Conservation (phyloP, 2,888 invertebrate genomes). For the Athripsodes cinereus region DNA sequence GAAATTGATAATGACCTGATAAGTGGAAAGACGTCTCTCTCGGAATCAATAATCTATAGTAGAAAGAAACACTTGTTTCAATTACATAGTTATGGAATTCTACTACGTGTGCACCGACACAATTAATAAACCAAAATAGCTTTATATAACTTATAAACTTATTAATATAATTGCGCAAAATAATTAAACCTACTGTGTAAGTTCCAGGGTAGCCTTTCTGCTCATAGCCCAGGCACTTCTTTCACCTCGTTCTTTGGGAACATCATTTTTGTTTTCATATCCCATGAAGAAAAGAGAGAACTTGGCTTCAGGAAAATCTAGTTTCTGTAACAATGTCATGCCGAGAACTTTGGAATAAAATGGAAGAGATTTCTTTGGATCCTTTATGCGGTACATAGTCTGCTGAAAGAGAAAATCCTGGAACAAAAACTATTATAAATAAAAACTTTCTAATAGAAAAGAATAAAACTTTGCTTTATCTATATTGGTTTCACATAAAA, state of each 20-base stretch:
- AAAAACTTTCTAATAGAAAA: not conserved
- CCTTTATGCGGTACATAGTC: slow-evolving; percentile 95
- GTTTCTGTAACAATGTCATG: slow-evolving; percentile 81
- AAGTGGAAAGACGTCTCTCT: no score
- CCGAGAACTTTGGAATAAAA: slow-evolving; percentile 90
- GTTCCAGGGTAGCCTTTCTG: slow-evolving; percentile 80
- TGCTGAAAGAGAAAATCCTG: slow-evolving; percentile 93
- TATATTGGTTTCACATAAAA: no score
- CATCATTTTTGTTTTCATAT: slow-evolving; percentile 69
- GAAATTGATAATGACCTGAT: no score
- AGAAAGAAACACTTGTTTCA: no score
- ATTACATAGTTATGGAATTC: no score
- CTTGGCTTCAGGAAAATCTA: slow-evolving; percentile 84
- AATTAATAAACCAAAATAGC: not conserved
- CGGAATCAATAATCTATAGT: no score
- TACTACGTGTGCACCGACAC: no score
- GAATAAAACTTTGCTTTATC: not conserved
- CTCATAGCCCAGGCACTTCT: slow-evolving; percentile 72
- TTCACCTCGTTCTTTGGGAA: slow-evolving; percentile 65
- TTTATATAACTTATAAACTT: not conserved
- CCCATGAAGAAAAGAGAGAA: slow-evolving; percentile 91
- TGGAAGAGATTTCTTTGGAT: slow-evolving; percentile 78
- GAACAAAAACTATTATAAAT: slow-evolving; percentile 18
- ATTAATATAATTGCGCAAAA: no score
- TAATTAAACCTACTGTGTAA: slow-evolving; percentile 63